Evolutionary conservation across 2,888 invertebrate species (phyloP).

Genomic region (Morpho achilles): DNA sequence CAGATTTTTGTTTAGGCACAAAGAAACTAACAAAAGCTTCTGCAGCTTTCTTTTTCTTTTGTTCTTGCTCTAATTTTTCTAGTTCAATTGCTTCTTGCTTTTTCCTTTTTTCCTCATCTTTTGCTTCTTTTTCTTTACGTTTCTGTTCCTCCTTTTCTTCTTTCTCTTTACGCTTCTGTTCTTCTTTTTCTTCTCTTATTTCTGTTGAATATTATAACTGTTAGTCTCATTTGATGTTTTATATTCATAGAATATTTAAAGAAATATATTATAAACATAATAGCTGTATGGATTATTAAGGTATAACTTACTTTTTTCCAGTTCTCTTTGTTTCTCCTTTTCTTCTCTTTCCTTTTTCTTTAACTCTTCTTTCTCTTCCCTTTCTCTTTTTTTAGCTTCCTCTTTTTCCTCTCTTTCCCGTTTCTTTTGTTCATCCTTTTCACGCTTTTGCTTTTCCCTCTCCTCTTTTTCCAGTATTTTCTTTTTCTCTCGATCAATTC

Average conservation of each 20-base stretch:
- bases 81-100: slow-evolving; percentile 81
- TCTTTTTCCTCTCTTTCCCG: slow-evolving; percentile 67
- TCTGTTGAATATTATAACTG: slow-evolving; percentile 37
- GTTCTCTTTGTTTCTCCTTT: slow-evolving; percentile 73
- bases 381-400: slow-evolving; percentile 62
- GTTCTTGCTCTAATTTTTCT: slow-evolving; percentile 84
- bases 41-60: slow-evolving; percentile 87
- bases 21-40: slow-evolving; percentile 92
- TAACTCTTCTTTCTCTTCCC: slow-evolving; percentile 76
- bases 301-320: slow-evolving; percentile 71
- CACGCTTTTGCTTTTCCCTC: slow-evolving; percentile 60
- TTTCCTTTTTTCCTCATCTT: slow-evolving; percentile 80
- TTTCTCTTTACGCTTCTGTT: slow-evolving; percentile 53
- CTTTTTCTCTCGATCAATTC: slow-evolving; percentile 63
- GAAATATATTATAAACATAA: too few species aligned
- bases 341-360: slow-evolving; percentile 72
- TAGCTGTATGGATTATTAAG: neutral
- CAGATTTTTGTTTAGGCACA: slow-evolving; percentile 79
- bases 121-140: slow-evolving; percentile 73
- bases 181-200: slow-evolving; percentile 61
- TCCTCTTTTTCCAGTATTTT: slow-evolving; percentile 71
- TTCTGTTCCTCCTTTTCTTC: slow-evolving; percentile 73
- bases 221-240: too few species aligned
- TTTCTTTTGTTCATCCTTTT: slow-evolving; percentile 62
- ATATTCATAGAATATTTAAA: too few species aligned